Base-by-base conservation (phyloP, 2,888 invertebrate genomes). In the Pherbina coryleti region DNA sequence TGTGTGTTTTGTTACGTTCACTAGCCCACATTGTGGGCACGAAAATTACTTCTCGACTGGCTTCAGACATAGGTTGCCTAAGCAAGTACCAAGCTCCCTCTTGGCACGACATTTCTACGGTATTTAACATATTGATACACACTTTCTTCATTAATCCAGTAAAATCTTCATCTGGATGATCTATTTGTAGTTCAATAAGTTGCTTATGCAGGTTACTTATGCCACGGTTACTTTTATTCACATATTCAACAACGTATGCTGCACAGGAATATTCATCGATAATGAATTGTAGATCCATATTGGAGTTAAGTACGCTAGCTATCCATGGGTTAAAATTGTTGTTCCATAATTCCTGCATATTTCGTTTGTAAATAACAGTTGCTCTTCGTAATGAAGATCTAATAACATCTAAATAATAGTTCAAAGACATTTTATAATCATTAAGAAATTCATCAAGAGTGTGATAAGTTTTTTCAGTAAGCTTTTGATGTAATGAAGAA, bases 81-180 rank as follows among this genome's bases (percentile, higher is more conserved):
- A 62, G 14, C 25, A 62, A 22, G 85, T 86, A 90, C 90, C 90
- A 90, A 75, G 90, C 90, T 69, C 90, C 89, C 83, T 89, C 88
- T 84, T 53, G 53, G 19, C 53, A n/a, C 1, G n/a, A n/a, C 11
- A 7, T 53, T 9, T 53, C 53, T 9, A 53, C 11, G 44, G 73
- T 72, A 78, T 89, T 88, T 0, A 89, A 79, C 53, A 89, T 64
- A 57, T 88, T 73, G 5, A 87, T 76, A 78, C 86, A 82, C 53
- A 87, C 79, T 81, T 83, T 85, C 78, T 80, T 83, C 3, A 84
- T 84, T 0, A 84, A 76, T 19, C 85, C 86, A 4, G 85, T 79
- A 9, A 84, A 81, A 70, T 88, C 85, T 49, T 85, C 84, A 55
- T 89, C 86, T 3, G 87, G 88, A 84, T 89, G 81, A 79, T 89